These are phyloP conservation scores for Onthophagus taurus DNA, from an alignment of 1,140 invertebrate genomes.

Conservation along the genomic window DNA sequence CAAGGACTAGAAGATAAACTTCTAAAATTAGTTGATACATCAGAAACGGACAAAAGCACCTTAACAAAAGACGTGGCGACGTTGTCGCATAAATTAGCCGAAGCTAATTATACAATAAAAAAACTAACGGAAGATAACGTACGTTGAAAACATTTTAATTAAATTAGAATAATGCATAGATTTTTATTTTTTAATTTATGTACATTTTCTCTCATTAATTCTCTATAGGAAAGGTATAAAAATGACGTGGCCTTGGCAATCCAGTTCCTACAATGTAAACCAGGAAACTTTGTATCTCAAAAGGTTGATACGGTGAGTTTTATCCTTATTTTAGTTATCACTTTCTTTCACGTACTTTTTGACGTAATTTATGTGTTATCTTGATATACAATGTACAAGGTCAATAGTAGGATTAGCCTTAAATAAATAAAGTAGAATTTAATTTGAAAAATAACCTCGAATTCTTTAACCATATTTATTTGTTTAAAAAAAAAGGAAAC, in stretches of 20 bases:
- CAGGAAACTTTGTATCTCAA: constrained; percentile 87
- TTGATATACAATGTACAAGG: too few relatives aligned
- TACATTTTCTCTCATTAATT: constrained; percentile 18
- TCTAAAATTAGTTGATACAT: constrained; percentile 84
- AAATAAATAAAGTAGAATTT: too few relatives aligned
- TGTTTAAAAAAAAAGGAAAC: too few relatives aligned
- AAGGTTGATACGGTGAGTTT: constrained; percentile 80
- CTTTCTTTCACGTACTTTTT: too few relatives aligned
- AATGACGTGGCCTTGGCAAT: constrained; percentile 91
- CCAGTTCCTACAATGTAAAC: constrained; percentile 89
- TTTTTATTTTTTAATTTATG: not conserved
- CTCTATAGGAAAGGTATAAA: constrained; percentile 80
- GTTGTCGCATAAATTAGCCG: constrained; percentile 76
- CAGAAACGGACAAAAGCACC: constrained; percentile 81
- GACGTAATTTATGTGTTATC: too few relatives aligned
- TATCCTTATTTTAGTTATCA: too few relatives aligned
- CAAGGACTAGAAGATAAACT: constrained; percentile 92
- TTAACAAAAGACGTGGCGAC: constrained; percentile 81
- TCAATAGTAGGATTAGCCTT: too few relatives aligned
- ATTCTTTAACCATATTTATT: too few relatives aligned
- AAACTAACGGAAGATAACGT: constrained; percentile 89
- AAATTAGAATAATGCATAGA: too few relatives aligned
- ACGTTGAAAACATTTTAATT: too few relatives aligned
- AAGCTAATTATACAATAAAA: constrained; percentile 77
- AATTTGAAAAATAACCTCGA: too few relatives aligned